Percentiles rank a stretch among this genome's conserved stretches.
These are phyloP conservation scores for Agapornis roseicollis DNA, from an alignment of 2,113 vertebrate genomes.

Conservation along the genomic window DNA sequence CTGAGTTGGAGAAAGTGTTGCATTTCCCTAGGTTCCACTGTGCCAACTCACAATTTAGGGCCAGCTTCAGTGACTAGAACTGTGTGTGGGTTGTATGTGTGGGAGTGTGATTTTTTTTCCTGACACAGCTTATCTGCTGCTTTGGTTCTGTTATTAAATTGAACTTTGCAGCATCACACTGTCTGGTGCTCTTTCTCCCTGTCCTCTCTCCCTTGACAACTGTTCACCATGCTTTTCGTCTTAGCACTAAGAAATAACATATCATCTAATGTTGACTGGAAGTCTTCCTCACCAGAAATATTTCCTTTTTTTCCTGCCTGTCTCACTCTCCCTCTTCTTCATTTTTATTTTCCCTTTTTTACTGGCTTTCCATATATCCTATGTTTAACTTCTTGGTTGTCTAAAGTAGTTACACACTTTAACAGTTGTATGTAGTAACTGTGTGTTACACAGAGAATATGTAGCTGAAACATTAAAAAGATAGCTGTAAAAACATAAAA, in stretches of 20 bases:
- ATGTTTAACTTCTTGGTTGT: not conserved
- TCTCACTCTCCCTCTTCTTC: not conserved
- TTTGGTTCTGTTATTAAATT: conserved; percentile 30
- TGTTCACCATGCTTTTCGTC: not conserved
- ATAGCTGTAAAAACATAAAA: not conserved
- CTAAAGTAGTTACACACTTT: not conserved
- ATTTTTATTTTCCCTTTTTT: not conserved
- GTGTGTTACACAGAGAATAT: not conserved
- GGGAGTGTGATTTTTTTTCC: conserved; percentile 27
- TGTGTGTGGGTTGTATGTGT: not conserved
- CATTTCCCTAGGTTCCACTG: not conserved
- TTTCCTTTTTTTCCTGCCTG: not conserved
- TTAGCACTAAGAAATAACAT: not conserved
- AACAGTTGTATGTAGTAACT: not conserved
- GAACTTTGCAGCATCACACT: not conserved
- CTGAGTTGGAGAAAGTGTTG: not conserved
- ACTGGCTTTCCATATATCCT: not conserved
- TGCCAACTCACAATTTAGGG: not conserved
- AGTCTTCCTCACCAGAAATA: not conserved
- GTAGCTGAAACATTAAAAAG: not conserved
- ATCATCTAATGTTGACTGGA: not conserved
- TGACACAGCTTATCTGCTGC: not conserved
- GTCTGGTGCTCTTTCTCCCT: not conserved
- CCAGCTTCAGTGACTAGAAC: not conserved
- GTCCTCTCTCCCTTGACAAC: not conserved